Base-by-base conservation (phyloP, 2,113 vertebrate species). In the Heterotis niloticus region DNA sequence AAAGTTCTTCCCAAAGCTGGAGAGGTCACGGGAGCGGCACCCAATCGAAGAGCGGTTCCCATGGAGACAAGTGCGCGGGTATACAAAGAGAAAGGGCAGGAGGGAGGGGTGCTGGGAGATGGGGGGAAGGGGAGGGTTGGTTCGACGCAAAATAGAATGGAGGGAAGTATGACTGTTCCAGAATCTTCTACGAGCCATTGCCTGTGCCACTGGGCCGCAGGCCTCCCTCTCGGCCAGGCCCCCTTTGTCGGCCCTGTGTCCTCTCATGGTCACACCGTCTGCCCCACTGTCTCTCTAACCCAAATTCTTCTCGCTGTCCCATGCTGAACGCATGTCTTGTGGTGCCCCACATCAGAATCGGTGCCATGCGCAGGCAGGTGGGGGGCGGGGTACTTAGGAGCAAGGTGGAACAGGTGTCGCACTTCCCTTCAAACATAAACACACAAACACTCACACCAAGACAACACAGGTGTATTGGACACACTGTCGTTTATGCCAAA, bases 11-110 rank as follows among this genome's bases (percentile, higher is more conserved):
- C 78, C 82, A 85, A 89, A 88, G 89, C 87, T 87, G 83, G 86
- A 88, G 89, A 90, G 92, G 91, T 93, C 91, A 92, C 85, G 91
- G 84, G 88, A 90, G 88, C 88, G 89, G 90, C 90, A 90, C 87
- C 90, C 90, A 89, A 90, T 92, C 91, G 88, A 88, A 82, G 87
- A 84, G 80, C 84, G 75, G 92, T 93, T 92, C 88, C 92, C 91
- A 93, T 93, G 91, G 92, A 88, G n/a, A 90, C 93, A 91, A 84
- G 90, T 90, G 86, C 88, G 89, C 89, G 89, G 84, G 87, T 78
- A 86, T 87, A 92, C 92, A 92, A 92, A 82, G 81, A n/a, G n/a
- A 59, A 80, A 75, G 77, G 79, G 67, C 83, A 85, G 81, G 78
- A 56, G 81, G 80, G 84, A 84, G 87, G 84, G 87, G 80, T 83